Evolutionary conservation across 35 echinoderm and acorn worm species (phyloP).

Genomic region (Lytechinus pictus): DNA sequence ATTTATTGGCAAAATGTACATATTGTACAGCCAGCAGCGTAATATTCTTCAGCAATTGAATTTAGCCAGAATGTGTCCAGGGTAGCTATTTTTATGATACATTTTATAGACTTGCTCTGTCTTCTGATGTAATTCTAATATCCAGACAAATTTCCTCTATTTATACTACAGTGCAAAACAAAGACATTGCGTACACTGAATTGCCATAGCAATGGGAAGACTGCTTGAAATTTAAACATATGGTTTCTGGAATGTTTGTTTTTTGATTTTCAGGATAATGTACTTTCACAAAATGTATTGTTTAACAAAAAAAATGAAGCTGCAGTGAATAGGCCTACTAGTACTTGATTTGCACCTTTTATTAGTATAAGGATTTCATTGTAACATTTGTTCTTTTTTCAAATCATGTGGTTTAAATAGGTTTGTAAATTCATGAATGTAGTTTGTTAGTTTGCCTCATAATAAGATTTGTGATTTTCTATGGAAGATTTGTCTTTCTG

Average conservation of each 20-base stretch:
- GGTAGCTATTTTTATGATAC: background rate
- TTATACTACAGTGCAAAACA: background rate
- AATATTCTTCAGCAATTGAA: background rate
- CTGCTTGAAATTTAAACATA: background rate
- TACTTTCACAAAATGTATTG: background rate
- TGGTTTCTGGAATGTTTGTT: background rate
- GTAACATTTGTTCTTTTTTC: too few species aligned
- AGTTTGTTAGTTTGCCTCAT: too few species aligned
- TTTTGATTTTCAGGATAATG: background rate
- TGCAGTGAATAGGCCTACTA: too few species aligned
- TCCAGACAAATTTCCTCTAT: background rate
- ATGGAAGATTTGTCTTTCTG: too few species aligned
- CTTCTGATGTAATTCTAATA: background rate
- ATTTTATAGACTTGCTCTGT: background rate
- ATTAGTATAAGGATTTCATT: too few species aligned
- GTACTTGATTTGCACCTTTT: too few species aligned
- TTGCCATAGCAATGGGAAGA: background rate
- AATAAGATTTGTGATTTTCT: too few species aligned
- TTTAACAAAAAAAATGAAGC: background rate
- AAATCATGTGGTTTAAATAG: too few species aligned
- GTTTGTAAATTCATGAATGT: too few species aligned
- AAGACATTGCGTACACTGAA: background rate
- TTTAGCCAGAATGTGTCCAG: background rate
- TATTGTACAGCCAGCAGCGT: background rate
- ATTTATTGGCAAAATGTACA: slow-evolving; percentile 4